Percentiles rank a stretch among this genome's conserved stretches.
Conservation (phyloP, 2,113 vertebrate species). For the Sturnira hondurensis region DNA sequence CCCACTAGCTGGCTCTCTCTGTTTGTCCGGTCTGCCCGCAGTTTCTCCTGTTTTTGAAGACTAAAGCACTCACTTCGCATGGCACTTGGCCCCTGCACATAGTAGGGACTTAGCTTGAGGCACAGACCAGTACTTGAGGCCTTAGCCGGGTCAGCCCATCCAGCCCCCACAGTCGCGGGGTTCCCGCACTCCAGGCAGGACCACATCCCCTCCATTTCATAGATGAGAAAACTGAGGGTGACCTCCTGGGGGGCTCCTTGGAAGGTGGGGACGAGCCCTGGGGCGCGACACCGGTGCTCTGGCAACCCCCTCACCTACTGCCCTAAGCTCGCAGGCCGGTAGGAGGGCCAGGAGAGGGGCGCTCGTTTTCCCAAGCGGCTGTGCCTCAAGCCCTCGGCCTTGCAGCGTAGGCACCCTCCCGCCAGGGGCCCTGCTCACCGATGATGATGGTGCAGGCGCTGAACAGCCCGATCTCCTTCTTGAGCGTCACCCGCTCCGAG, state of each 20-base stretch:
- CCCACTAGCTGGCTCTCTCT: not conserved
- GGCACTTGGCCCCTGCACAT: not conserved
- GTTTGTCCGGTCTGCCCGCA: not conserved
- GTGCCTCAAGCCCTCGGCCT: not conserved
- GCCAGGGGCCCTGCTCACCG: constrained; percentile 80
- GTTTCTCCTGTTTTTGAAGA: not conserved
- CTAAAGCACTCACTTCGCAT: too few relatives aligned
- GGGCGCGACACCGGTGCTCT: not conserved
- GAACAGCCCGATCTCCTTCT: constrained; percentile 93
- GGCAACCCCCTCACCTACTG: not conserved
- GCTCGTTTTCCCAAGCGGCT: not conserved
- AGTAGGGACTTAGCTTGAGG: not conserved
- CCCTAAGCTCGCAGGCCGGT: not conserved
- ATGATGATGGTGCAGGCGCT: constrained; percentile 94
- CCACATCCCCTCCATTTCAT: not conserved
- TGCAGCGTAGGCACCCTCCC: not conserved
- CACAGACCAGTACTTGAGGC: not conserved
- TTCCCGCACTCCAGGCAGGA: not conserved
- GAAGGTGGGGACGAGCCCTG: not conserved
- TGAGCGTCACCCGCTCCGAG: constrained; percentile 85
- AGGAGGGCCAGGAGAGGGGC: not conserved
- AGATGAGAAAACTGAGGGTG: not conserved
- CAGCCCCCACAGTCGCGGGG: not conserved
- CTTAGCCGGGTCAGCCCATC: not conserved
- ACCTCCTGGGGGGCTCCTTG: not conserved